Conservation (phyloP, 2,797 vertebrate species). For the Argya squamiceps region DNA sequence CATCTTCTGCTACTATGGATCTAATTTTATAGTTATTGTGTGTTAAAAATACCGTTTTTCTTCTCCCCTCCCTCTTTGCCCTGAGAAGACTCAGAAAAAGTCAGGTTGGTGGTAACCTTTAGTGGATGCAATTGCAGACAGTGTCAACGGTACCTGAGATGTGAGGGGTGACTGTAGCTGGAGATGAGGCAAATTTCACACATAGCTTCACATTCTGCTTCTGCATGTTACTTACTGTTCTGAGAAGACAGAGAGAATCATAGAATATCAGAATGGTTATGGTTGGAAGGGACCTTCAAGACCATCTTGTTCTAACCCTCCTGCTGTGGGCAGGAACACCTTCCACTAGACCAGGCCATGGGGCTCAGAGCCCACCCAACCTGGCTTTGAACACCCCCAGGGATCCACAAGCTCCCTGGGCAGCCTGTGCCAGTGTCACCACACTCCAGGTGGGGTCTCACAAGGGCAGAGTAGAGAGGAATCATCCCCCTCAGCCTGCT, state of each 20-base stretch:
- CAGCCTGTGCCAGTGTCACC: not conserved
- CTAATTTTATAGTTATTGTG: not conserved
- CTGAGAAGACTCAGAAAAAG: not conserved
- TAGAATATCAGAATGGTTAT: not conserved
- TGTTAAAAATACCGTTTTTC: not conserved
- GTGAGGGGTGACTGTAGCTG: not conserved
- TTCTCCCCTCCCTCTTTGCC: not conserved
- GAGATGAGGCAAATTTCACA: not conserved
- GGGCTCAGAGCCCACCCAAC: not conserved
- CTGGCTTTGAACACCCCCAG: not conserved
- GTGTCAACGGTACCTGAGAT: not conserved
- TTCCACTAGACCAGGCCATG: not conserved
- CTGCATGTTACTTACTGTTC: not conserved
- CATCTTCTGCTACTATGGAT: not conserved
- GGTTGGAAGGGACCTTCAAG: not conserved
- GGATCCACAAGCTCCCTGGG: not conserved
- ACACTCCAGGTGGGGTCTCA: not conserved
- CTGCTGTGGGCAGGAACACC: not conserved
- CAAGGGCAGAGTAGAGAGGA: not conserved
- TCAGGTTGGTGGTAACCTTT: not conserved
- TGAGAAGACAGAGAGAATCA: not conserved
- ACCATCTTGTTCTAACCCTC: no score
- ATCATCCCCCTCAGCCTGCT: not conserved
- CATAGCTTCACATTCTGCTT: not conserved
- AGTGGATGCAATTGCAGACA: not conserved